Conservation (phyloP, 2,888 invertebrate genomes). For the Acrobasis suavella region DNA sequence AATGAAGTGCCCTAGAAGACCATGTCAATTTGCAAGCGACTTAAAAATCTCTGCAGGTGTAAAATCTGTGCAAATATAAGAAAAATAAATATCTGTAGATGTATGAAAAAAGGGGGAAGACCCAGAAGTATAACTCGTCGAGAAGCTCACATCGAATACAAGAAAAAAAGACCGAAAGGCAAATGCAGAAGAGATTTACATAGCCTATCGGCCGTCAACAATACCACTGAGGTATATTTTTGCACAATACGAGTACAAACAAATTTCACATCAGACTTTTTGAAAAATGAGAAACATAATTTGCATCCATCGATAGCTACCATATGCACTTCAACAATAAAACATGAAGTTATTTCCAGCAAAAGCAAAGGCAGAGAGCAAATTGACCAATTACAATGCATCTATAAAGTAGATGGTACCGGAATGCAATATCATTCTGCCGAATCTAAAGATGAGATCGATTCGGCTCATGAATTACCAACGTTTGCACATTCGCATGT, state of each 20-base stretch:
- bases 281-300: constrained; percentile 24
- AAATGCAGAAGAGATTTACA: constrained; percentile 25
- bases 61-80: not conserved
- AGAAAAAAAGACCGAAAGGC: constrained; percentile 23
- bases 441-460: constrained; percentile 32
- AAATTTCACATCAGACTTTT: constrained; percentile 30
- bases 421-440: constrained; percentile 12
- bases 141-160: constrained; percentile 32
- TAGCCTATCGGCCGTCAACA: constrained; percentile 22
- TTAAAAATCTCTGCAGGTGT: not conserved
- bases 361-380: constrained; percentile 10
- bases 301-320: constrained; percentile 22
- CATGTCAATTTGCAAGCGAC: not conserved
- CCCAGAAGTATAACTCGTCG: constrained; percentile 30
- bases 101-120: constrained; percentile 1
- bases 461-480: constrained; percentile 22
- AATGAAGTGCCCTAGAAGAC: not conserved
- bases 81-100: not conserved
- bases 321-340: constrained; percentile 8
- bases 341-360: not conserved
- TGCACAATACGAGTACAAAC: constrained; percentile 32
- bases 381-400: constrained; percentile 17
- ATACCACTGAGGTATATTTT: constrained; percentile 34
- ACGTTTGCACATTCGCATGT: not conserved
- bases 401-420: constrained; percentile 12